A percentile compares a stretch with the other conserved stretches of the same genome.
These are phyloP conservation scores for Helicoverpa armigera DNA, from an alignment of 1,140 invertebrate species.

Conservation along the genomic window DNA sequence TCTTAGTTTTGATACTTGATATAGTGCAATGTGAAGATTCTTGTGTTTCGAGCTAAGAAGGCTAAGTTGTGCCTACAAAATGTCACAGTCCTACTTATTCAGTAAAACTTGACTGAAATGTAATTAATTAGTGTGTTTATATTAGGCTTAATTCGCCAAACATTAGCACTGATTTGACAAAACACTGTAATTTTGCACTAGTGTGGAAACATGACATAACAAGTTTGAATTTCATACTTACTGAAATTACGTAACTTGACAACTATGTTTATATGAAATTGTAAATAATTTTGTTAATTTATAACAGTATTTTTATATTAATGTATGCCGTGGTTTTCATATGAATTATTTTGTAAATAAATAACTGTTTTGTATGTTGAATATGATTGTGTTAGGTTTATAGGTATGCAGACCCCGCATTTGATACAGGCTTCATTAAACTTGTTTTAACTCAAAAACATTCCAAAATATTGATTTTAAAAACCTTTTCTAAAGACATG, in stretches of 20 bases:
- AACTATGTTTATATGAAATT: slow-evolving; percentile 64
- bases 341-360: slow-evolving; percentile 56
- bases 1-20: background rate
- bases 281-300: slow-evolving; percentile 80
- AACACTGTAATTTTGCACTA: slow-evolving; percentile 70
- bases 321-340: slow-evolving; percentile 59
- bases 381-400: slow-evolving; percentile 33
- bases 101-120: slow-evolving; percentile 40
- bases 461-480: no score
- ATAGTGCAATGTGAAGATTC: background rate
- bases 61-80: slow-evolving; percentile 14
- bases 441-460: background rate
- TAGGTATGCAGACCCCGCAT: slow-evolving; percentile 28
- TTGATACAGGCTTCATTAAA: slow-evolving; percentile 35
- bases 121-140: slow-evolving; percentile 39
- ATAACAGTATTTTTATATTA: slow-evolving; percentile 73
- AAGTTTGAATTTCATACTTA: slow-evolving; percentile 63
- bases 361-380: slow-evolving; percentile 36
- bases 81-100: slow-evolving; percentile 20
- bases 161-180: slow-evolving; percentile 53
- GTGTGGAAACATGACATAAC: slow-evolving; percentile 69
- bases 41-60: background rate
- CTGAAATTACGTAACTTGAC: slow-evolving; percentile 65
- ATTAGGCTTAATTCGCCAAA: slow-evolving; percentile 52
- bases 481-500: no score